Conservation (phyloP, 2,113 vertebrate species). For the Oryctolagus cuniculus region DNA sequence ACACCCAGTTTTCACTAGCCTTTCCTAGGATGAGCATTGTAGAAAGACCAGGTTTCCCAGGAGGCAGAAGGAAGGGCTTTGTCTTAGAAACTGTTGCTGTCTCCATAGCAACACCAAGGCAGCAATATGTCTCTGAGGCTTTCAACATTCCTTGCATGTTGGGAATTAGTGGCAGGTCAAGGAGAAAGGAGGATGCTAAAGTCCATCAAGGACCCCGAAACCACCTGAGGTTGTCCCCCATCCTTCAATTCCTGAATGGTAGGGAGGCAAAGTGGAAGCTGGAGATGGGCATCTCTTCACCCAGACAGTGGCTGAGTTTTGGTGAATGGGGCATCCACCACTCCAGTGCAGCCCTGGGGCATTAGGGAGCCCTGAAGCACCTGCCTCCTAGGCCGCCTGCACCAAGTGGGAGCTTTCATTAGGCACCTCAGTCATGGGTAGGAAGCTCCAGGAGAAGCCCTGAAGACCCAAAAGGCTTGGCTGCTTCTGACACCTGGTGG, state of each 20-base stretch:
- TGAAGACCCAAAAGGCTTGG: not conserved
- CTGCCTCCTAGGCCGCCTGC: not conserved
- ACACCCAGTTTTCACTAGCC: conserved; percentile 11
- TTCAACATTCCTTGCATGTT: conserved; percentile 54
- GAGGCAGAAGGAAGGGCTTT: conserved; percentile 66
- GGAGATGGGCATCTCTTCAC: not conserved
- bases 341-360: not conserved
- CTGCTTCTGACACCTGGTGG: not conserved
- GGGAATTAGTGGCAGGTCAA: not conserved
- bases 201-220: not conserved
- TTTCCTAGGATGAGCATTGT: conserved; percentile 45
- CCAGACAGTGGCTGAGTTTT: not conserved
- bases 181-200: not conserved
- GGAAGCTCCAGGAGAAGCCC: not conserved
- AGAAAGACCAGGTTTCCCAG: conserved; percentile 68
- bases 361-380: not conserved
- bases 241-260: not conserved
- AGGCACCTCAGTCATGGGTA: not conserved
- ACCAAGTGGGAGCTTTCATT: not conserved
- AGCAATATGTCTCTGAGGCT: conserved; percentile 64
- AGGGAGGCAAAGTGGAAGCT: not conserved
- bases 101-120: conserved; percentile 78
- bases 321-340: not conserved
- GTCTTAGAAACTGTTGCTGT: conserved; percentile 78
- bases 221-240: not conserved